These are phyloP conservation scores for Pycnonotus jocosus DNA, from an alignment of 2,113 vertebrate species.

Conservation along the genomic window DNA sequence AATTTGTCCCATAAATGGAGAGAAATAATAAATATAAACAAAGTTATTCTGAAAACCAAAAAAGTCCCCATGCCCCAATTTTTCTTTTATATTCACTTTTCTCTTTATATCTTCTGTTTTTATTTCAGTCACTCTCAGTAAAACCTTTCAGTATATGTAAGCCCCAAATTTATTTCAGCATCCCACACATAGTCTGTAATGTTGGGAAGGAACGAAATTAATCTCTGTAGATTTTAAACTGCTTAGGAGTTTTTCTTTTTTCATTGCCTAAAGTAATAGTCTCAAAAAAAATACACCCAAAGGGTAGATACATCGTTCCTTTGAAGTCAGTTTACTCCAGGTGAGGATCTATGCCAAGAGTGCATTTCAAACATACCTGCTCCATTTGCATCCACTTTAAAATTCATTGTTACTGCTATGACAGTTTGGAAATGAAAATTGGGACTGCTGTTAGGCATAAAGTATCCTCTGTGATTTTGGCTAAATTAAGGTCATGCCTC, in stretches of 20 bases:
- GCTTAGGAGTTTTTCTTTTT: neutral
- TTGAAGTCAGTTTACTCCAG: slow-evolving; percentile 24
- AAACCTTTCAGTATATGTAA: neutral
- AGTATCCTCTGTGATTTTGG: neutral
- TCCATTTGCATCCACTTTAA: slow-evolving; percentile 35
- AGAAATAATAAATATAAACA: neutral
- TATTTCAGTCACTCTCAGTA: neutral
- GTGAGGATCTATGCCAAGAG: neutral
- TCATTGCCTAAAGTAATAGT: neutral
- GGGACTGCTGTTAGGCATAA: neutral
- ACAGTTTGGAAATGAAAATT: neutral
- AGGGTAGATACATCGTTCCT: neutral
- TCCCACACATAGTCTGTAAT: neutral
- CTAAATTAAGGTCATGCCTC: neutral
- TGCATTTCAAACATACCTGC: neutral
- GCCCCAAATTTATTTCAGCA: neutral
- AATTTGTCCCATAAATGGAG: neutral
- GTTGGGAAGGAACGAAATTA: neutral
- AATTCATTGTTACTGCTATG: neutral
- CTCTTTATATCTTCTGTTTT: neutral
- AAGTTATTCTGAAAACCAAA: neutral
- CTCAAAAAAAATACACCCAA: neutral
- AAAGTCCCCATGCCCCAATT: neutral
- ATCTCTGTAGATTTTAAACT: neutral
- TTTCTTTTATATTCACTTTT: neutral